These are phyloP conservation scores for Charanyca ferruginea DNA, from an alignment of 2,888 invertebrate species.

Conservation along the genomic window DNA sequence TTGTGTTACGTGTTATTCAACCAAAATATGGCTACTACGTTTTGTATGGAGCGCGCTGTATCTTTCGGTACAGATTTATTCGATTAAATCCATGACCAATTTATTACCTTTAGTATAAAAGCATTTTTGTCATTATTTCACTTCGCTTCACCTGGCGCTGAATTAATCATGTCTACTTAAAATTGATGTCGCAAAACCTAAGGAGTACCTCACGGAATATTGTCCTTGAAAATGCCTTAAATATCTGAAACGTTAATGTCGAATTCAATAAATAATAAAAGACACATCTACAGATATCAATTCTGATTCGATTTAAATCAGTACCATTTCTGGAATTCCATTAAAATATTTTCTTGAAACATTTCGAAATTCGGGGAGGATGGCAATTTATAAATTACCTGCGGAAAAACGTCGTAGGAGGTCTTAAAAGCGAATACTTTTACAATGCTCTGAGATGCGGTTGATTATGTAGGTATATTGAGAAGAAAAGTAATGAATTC, in stretches of 20 bases:
- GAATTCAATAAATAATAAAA: conserved; percentile 54
- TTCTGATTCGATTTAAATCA: conserved; percentile 61
- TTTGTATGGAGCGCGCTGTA: not conserved
- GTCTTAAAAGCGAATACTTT: conserved; percentile 20
- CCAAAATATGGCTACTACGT: not conserved
- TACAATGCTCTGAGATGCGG: conserved; percentile 13
- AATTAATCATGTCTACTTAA: conserved; percentile 36
- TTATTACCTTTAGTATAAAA: conserved; percentile 27
- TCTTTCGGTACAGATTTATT: not conserved
- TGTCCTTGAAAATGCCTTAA: conserved; percentile 17
- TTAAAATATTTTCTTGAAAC: conserved; percentile 56
- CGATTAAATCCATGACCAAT: conserved; percentile 6
- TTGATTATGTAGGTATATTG: conserved; percentile 15
- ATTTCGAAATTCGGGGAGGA: conserved; percentile 38
- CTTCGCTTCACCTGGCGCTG: conserved; percentile 10
- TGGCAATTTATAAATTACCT: conserved; percentile 50
- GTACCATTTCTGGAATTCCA: conserved; percentile 54
- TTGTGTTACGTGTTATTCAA: no score
- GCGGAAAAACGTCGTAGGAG: conserved; percentile 17
- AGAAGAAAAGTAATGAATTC: conserved; percentile 2
- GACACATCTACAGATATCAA: conserved; percentile 46
- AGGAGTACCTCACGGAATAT: conserved; percentile 13
- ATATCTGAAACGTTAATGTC: conserved; percentile 40
- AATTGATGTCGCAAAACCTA: conserved; percentile 21
- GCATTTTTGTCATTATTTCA: not conserved